Percentiles rank a stretch among this genome's conserved stretches.
These are phyloP conservation scores for Paralichthys olivaceus DNA, from an alignment of 2,113 vertebrate species.

Conservation along the genomic window DNA sequence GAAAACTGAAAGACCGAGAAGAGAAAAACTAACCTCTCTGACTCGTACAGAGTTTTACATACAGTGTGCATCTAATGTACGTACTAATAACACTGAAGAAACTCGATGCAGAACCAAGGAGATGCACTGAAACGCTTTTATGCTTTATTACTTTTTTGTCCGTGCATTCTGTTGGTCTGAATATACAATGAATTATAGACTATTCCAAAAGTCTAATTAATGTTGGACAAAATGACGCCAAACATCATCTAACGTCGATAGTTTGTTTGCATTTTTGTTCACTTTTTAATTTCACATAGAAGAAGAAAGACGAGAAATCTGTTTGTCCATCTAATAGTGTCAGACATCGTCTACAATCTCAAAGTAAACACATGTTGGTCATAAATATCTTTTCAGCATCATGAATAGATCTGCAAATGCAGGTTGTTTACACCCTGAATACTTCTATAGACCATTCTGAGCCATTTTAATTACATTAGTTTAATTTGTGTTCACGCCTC, in stretches of 20 bases:
- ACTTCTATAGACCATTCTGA: constrained; percentile 31
- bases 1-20: constrained; percentile 38
- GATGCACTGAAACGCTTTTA: not conserved
- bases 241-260: not conserved
- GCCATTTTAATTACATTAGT: constrained; percentile 59
- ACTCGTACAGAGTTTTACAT: constrained; percentile 14
- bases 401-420: constrained; percentile 22
- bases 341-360: constrained; percentile 19
- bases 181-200: not conserved
- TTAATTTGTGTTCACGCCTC: constrained; percentile 41
- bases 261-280: not conserved
- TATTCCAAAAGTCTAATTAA: constrained; percentile 24
- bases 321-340: constrained; percentile 25
- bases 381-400: constrained; percentile 36
- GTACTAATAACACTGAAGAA: not conserved
- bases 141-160: not conserved
- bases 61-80: not conserved
- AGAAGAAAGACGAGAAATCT: not conserved
- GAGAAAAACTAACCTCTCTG: constrained; percentile 31
- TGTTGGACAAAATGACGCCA: not conserved
- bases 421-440: constrained; percentile 31
- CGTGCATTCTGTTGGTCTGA: not conserved
- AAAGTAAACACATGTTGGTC: constrained; percentile 21
- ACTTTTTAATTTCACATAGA: constrained; percentile 32
- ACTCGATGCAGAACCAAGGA: not conserved